Evolutionary conservation across 2,113 vertebrate genomes (phyloP).

Genomic region (Mustela nigripes): DNA sequence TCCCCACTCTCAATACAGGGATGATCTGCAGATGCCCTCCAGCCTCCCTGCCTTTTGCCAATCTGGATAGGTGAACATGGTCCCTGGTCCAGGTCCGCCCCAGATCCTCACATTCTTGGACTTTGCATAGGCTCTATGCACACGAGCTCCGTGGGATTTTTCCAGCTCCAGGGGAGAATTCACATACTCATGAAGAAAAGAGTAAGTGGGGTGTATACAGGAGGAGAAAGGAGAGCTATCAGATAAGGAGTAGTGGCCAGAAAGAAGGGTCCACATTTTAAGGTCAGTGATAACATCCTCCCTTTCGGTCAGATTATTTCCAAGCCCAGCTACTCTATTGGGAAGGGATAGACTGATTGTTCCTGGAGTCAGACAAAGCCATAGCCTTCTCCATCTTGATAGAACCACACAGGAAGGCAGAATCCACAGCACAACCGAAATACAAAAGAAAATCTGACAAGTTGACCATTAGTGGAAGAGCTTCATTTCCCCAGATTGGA

Average conservation of each 20-base stretch:
- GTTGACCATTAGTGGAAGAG: not conserved
- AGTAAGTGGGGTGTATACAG: not conserved
- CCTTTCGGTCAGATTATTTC: not conserved
- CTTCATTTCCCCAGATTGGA: not conserved
- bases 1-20: not conserved
- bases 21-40: not conserved
- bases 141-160: not conserved
- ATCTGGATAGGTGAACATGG: not conserved
- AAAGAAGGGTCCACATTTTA: not conserved
- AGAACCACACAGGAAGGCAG: not conserved
- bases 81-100: not conserved
- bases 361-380: constrained; percentile 3
- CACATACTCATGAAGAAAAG: not conserved
- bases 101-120: not conserved
- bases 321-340: not conserved
- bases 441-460: not conserved
- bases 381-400: not conserved
- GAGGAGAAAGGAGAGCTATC: not conserved
- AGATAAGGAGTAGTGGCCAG: not conserved
- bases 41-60: not conserved
- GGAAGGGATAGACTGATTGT: not conserved
- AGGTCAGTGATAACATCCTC: not conserved
- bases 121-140: not conserved
- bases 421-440: not conserved
- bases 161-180: not conserved